Conservation (phyloP, 1,140 invertebrate genomes). For the Drosophila navojoa region DNA sequence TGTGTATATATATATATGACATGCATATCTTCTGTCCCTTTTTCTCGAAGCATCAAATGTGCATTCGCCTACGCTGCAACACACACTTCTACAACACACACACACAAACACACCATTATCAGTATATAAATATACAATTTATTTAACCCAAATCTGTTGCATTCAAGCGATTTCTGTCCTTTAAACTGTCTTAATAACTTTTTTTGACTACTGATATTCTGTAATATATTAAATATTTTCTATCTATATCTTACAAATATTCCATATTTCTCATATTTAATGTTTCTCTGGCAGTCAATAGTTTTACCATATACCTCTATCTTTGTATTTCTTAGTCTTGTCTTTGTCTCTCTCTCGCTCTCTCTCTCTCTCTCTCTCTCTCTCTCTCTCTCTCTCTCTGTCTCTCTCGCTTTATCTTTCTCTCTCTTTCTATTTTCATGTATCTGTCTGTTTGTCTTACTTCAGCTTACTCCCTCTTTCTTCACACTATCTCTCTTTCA, state of each 20-base stretch:
- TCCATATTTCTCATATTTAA: constrained; percentile 20
- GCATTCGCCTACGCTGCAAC: constrained; percentile 29
- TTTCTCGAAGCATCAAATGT: constrained; percentile 27
- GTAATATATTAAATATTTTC: constrained; percentile 5
- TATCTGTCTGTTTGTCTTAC: constrained; percentile 18
- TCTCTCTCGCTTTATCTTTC: background rate
- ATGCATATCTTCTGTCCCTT: constrained; percentile 18
- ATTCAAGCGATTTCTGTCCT: constrained; percentile 19
- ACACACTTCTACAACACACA: background rate
- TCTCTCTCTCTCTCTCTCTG: constrained; percentile 22
- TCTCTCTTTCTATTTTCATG: background rate
- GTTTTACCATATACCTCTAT: background rate
- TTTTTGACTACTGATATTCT: background rate
- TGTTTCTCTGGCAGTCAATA: no score
- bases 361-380: constrained; percentile 31
- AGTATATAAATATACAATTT: background rate
- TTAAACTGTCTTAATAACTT: background rate
- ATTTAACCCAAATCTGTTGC: constrained; percentile 22
- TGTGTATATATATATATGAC: constrained; percentile 2
- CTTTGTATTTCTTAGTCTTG: background rate
- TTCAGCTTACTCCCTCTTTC: background rate
- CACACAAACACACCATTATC: constrained; percentile 5
- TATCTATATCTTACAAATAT: constrained; percentile 12
- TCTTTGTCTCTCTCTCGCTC: background rate
- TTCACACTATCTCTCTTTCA: background rate